Evolutionary conservation across 2,113 vertebrate species (phyloP).

Genomic region (Brevimyrus niger): DNA sequence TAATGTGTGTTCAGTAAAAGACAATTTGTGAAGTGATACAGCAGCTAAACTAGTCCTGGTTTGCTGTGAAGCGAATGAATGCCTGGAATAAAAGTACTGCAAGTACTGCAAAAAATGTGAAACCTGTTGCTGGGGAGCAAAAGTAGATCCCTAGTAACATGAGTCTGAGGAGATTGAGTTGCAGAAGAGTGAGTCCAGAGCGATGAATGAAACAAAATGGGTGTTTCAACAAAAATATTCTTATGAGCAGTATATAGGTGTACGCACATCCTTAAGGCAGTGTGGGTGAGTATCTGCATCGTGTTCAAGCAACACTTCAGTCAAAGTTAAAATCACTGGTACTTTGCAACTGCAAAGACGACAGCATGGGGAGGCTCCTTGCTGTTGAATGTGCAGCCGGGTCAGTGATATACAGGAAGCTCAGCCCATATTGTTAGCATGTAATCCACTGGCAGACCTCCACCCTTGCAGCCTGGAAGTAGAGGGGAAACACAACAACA

Average conservation of each 20-base stretch:
- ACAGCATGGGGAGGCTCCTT: neutral
- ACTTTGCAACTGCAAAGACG: neutral
- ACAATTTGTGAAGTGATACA: neutral
- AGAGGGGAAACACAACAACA: neutral
- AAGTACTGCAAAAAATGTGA: neutral
- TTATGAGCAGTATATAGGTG: neutral
- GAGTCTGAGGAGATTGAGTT: neutral
- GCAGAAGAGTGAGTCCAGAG: neutral
- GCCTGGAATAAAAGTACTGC: neutral
- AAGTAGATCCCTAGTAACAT: neutral
- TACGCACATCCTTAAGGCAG: neutral
- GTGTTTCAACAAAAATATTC: neutral
- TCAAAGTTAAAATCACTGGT: neutral
- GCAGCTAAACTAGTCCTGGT: neutral
- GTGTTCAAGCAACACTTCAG: neutral
- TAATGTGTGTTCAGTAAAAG: neutral
- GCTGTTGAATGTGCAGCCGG: neutral
- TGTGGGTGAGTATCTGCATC: neutral
- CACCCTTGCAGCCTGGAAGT: neutral
- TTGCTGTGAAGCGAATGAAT: neutral
- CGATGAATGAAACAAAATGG: neutral
- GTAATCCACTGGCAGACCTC: neutral
- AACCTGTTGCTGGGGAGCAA: neutral
- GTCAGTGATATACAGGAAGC: neutral
- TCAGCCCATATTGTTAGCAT: neutral